These are phyloP conservation scores for Pipistrellus pygmaeus DNA, from an alignment of 2,797 vertebrate species.

Conservation along the genomic window DNA sequence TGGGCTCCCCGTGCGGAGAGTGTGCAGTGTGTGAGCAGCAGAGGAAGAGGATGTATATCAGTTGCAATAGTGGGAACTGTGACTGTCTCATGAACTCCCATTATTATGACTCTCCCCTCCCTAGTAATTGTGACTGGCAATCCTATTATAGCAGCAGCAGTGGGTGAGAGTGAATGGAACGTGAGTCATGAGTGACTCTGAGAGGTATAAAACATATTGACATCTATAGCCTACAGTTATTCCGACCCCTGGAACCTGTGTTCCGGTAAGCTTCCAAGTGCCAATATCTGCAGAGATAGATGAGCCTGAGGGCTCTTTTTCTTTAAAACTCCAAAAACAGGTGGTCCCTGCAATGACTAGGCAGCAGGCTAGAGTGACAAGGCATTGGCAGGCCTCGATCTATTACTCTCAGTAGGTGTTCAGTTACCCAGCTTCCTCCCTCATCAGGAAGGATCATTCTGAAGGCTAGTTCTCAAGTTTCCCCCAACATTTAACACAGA, in stretches of 20 bases:
- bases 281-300: neutral
- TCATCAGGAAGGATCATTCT: neutral
- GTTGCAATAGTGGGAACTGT: neutral
- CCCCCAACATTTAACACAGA: neutral
- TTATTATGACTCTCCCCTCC: neutral
- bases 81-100: neutral
- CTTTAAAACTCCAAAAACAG: neutral
- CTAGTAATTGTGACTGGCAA: neutral
- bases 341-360: neutral
- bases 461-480: neutral
- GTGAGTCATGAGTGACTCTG: neutral
- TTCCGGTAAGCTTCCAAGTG: neutral
- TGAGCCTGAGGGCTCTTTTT: neutral
- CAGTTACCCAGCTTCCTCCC: neutral
- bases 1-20: too few relatives aligned
- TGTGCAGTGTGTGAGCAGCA: neutral
- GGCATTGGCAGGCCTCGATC: neutral
- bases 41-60: neutral
- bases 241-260: neutral
- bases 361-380: neutral
- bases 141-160: neutral
- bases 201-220: neutral
- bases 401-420: neutral
- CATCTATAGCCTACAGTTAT: accelerated
- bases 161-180: neutral